Conservation (phyloP, 2,113 vertebrate species). For the Pseudonaja textilis region DNA sequence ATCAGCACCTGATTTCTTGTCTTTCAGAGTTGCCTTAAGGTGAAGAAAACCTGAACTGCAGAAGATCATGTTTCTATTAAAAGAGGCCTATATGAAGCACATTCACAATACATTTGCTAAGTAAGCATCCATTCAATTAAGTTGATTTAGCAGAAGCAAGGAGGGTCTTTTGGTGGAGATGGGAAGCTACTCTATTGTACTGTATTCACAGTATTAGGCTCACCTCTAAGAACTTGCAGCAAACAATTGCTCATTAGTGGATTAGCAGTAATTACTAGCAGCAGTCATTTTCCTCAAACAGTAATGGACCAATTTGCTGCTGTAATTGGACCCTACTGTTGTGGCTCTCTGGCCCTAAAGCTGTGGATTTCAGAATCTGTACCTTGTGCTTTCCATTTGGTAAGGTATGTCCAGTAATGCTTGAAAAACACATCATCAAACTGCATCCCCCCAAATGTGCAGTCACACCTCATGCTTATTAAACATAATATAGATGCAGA, state of each 20-base stretch:
- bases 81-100: conserved; percentile 67
- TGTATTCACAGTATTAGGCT: conserved; percentile 74
- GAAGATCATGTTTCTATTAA: conserved; percentile 66
- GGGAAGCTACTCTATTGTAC: conserved; percentile 59
- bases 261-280: conserved; percentile 83
- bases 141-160: conserved; percentile 52
- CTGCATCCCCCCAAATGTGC: not conserved
- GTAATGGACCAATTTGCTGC: conserved; percentile 76
- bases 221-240: conserved; percentile 70
- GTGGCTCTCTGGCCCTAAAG: conserved; percentile 54
- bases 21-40: conserved; percentile 51
- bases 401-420: not conserved
- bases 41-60: conserved; percentile 46
- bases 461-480: not conserved
- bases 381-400: conserved; percentile 2
- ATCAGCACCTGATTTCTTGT: conserved; percentile 55
- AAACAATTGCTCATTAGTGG: conserved; percentile 86
- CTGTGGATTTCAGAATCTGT: conserved; percentile 40
- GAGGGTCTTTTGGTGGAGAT: conserved; percentile 29
- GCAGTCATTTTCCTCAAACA: conserved; percentile 71
- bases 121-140: conserved; percentile 68
- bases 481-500: not conserved
- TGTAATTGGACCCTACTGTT: conserved; percentile 75
- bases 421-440: conserved; percentile 14
- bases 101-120: conserved; percentile 69